A percentile compares a stretch with the other conserved stretches of the same genome.
These are phyloP conservation scores for Lepidurus packardi DNA, from an alignment of 1,140 invertebrate genomes.

Conservation along the genomic window DNA sequence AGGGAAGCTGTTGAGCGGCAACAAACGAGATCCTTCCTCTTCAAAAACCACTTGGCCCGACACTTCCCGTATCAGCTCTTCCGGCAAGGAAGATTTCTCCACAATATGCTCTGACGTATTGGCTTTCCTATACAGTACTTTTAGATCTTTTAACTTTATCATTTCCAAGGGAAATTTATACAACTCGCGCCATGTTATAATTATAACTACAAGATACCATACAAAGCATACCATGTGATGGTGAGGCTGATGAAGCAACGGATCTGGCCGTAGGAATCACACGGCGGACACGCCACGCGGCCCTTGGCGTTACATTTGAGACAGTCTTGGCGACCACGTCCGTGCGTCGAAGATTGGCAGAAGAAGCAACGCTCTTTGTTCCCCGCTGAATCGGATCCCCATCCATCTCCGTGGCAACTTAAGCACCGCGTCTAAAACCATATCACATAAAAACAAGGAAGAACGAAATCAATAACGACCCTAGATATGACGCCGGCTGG, in stretches of 20 bases:
- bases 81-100: constrained; percentile 48
- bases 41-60: constrained; percentile 52
- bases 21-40: constrained; percentile 48
- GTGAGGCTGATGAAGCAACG: constrained; percentile 51
- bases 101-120: constrained; percentile 48
- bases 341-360: constrained; percentile 46
- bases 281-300: constrained; percentile 46
- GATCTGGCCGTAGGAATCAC: constrained; percentile 49
- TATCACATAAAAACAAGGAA: constrained; percentile 12
- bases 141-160: no score
- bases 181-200: not conserved
- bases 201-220: no score
- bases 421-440: constrained; percentile 43
- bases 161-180: not conserved
- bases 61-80: constrained; percentile 49
- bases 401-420: constrained; percentile 48
- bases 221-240: constrained; percentile 45
- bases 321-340: constrained; percentile 47
- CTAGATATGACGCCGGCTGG: not conserved
- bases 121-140: constrained; percentile 39
- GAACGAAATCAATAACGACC: not conserved
- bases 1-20: constrained; percentile 51
- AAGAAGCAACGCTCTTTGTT: constrained; percentile 48
- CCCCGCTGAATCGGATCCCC: constrained; percentile 42
- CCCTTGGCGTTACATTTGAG: constrained; percentile 49